Base-by-base conservation (phyloP, 2,797 vertebrate genomes). In the Hyperoplus lanceolatus region DNA sequence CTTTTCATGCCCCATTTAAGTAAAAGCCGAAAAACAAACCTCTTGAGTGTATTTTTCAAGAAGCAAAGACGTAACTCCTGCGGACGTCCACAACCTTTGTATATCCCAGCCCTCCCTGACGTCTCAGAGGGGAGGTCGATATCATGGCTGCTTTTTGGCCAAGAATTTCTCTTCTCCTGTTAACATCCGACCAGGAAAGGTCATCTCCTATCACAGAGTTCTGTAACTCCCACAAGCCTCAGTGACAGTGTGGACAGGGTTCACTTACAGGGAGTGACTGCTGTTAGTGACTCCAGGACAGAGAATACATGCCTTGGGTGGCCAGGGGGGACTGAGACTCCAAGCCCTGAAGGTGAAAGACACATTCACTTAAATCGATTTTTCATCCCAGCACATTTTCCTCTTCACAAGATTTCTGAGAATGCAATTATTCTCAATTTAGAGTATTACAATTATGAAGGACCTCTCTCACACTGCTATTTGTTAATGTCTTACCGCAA, bases 401-500 rank as follows among this genome's bases (percentile, higher is more conserved):
- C 53, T 72, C 62, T 60, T 73, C 45, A 11, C 50, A 55, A 58
- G 68, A 77, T 45, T 79, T 76, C 57, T 16, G 21, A 60, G 54
- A 73, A 62, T 51, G 49, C 70, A 82, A 73, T 84, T 84, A 87
- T 64, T 79, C 48, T 80, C 46, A 84, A 87, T 73, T 79, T 75
- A 49, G 79, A 18, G 59, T 59, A 55, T 82, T 68, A 79, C 85
- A 86, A 70, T 72, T 68, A 83, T 80, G 78, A 85, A 86, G 69
- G 60, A 53, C 36, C 58, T 79, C 58, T 81, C 63, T 67, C 49
- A 41, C 21, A 9, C 63, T 70, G 1, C 48, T 29, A 56, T 46
- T 69, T 86, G 77, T 79, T 70, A 53, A 84, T 78, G 74, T 62
- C 65, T 11, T 64, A 46, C 73, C 29, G 55, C 82, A 72, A 88